Base-by-base conservation (phyloP, 2,888 invertebrate genomes). In the Unio pictorum region DNA sequence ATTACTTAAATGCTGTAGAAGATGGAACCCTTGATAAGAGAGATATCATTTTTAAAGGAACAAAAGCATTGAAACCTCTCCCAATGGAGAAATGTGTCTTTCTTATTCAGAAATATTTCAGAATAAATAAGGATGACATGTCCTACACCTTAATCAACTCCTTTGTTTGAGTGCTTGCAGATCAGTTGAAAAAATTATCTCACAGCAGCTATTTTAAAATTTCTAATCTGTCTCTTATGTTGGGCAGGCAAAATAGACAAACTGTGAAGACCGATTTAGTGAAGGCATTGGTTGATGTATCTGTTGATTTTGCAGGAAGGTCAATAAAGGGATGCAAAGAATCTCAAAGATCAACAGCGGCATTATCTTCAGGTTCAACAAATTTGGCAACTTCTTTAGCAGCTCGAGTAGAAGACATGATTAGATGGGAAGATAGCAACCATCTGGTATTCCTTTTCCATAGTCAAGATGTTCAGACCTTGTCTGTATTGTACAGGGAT, bases 361-460 rank as follows among this genome's bases (percentile, higher is more conserved):
- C 58, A 45, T 45, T 15, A 45, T 45, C 45, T 45, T 45, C 45
- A 45, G 45, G 45, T 15, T 3, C 45, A 45, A 45, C 11, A 45
- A 45, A 45, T 3, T 3, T 15, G 45, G 15, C 45, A 45, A 45
- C 45, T 15, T 11, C 11, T 15, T 15, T 45, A 3, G 68, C 72
- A 26, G 55, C 70, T 3, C 67, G 74, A 60, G 71, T 76, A 17
- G 73, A 79, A 34, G 73, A 79, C 28, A 82, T 83, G 83, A 79
- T 83, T 18, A 64, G 76, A 64, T 82, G 82, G 82, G 80, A 78
- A 62, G 80, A 82, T 20, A 81, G 79, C 63, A 81, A 80, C 60
- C 82, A 82, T 66, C 55, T 82, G 8, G 74, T 82, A 64, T 73
- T 78, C 60, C 67, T 81, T 20, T 82, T 82, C 58, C 82, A 82